Percentiles rank a stretch among this genome's conserved stretches.
Evolutionary conservation across 2,888 invertebrate species (phyloP).

Genomic region (Eremobia ochroleuca): DNA sequence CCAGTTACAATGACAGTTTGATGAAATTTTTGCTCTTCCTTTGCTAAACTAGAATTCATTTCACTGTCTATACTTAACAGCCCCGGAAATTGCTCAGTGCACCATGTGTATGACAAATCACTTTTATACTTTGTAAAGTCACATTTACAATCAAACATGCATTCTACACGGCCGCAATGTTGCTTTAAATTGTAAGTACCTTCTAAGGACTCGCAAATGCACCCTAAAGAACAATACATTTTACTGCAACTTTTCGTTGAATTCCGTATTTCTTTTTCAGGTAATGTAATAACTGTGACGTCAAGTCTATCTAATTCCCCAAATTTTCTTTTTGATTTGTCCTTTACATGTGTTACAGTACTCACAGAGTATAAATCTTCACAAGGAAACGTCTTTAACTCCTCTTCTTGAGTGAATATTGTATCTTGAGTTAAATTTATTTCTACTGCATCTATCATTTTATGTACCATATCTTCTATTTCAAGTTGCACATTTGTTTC

Average conservation of each 20-base stretch:
- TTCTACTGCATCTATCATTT: slow-evolving; percentile 92
- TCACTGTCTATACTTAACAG: slow-evolving; percentile 87
- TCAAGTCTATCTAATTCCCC: slow-evolving; percentile 92
- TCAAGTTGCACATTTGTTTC: slow-evolving; percentile 66
- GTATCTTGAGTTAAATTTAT: slow-evolving; percentile 91
- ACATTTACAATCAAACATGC: slow-evolving; percentile 91
- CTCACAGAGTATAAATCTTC: slow-evolving; percentile 61
- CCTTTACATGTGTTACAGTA: slow-evolving; percentile 70
- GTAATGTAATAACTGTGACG: slow-evolving; percentile 92
- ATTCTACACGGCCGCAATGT: slow-evolving; percentile 92
- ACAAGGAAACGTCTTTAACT: slow-evolving; percentile 76
- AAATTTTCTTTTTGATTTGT: slow-evolving; percentile 82
- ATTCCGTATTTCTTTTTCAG: slow-evolving; percentile 67
- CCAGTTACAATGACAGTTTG: slow-evolving; percentile 93
- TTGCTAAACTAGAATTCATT: slow-evolving; percentile 91
- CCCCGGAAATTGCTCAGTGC: slow-evolving; percentile 76
- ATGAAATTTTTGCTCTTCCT: slow-evolving; percentile 93
- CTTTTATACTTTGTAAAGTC: slow-evolving; percentile 79
- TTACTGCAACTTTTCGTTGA: slow-evolving; percentile 84
- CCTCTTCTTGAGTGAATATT: slow-evolving; percentile 79
- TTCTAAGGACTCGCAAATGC: slow-evolving; percentile 92
- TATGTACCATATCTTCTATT: slow-evolving; percentile 85
- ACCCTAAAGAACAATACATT: slow-evolving; percentile 92
- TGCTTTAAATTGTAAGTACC: slow-evolving; percentile 84
- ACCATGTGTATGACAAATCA: slow-evolving; percentile 73